Conservation (phyloP, 1,140 invertebrate genomes). For the Phthorimaea operculella region DNA sequence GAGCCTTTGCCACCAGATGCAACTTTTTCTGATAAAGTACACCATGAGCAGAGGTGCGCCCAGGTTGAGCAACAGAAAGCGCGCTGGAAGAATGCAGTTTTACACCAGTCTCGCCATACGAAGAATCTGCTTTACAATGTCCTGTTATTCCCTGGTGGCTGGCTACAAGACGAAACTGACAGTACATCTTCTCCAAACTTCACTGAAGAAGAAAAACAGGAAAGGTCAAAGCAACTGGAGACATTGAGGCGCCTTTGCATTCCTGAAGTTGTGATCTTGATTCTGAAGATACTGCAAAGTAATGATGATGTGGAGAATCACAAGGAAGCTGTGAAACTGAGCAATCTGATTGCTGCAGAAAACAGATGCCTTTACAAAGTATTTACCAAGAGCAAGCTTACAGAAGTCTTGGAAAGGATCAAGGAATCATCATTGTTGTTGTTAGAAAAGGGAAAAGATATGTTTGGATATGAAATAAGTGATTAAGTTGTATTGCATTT, state of each 20-base stretch:
- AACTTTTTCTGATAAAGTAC: slow-evolving; percentile 89
- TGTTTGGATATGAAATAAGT: slow-evolving; percentile 72
- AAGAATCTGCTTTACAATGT: slow-evolving; percentile 88
- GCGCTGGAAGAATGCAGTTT: slow-evolving; percentile 75
- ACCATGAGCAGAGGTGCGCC: slow-evolving; percentile 83
- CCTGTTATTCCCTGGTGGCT: slow-evolving; percentile 89
- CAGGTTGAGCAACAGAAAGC: slow-evolving; percentile 81
- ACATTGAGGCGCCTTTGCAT: slow-evolving; percentile 83
- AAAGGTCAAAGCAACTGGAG: slow-evolving; percentile 73
- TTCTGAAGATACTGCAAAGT: slow-evolving; percentile 84
- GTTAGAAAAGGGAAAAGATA: slow-evolving; percentile 80
- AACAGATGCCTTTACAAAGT: slow-evolving; percentile 83
- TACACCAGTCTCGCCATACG: slow-evolving; percentile 65
- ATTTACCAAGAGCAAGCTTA: slow-evolving; percentile 80
- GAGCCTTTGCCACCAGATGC: slow-evolving; percentile 70
- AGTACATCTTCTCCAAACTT: slow-evolving; percentile 49
- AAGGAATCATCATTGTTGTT: slow-evolving; percentile 78
- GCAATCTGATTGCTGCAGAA: slow-evolving; percentile 83
- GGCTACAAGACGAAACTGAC: slow-evolving; percentile 81
- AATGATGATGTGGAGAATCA: slow-evolving; percentile 81
- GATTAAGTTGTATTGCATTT: slow-evolving; percentile 28
- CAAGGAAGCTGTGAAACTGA: slow-evolving; percentile 81
- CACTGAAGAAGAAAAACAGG: slow-evolving; percentile 64
- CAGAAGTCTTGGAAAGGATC: slow-evolving; percentile 81
- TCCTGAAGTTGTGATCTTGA: slow-evolving; percentile 83